Base-by-base conservation (phyloP, 1,140 invertebrate genomes). In the Eufriesea mexicana region DNA sequence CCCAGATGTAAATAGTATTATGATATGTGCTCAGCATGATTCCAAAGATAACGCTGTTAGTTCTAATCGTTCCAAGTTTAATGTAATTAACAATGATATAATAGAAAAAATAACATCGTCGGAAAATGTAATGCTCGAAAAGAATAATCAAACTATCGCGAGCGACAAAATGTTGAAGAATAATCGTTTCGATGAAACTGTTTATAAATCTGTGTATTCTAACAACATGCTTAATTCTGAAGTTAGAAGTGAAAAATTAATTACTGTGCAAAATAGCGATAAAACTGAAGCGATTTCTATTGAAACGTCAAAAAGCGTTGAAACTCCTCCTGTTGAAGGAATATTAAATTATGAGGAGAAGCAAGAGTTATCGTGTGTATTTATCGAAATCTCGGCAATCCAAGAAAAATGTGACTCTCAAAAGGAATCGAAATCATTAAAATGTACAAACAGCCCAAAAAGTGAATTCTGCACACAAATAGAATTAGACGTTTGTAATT, bases 1-100 rank as follows among this genome's bases (percentile, higher is more conserved):
- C 49, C 83, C 84, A 55, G 79, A 25, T 89, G 84, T 88, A 88
- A 85, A 89, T 85, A 88, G 28, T 86, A 74, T 54, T n/a, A 45
- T 62, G 47, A 85, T 77, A 76, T 79, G 62, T 84, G 59, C 67
- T n/a, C 73, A 71, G 67, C 68, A 61, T 51, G 42, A 80, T 77
- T 86, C 80, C 73, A 88, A 89, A 84, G 86, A 88, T 61, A 62
- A 78, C 49, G 28, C 75, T 70, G 61, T 74, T 85, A 85, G 61
- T 66, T 74, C 61, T 74, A 87, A 85, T 87, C 66, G 45, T 85
- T 85, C 70, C 80, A 72, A 81, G 55, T 28, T 68, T 84, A 83
- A 70, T 80, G 71, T 68, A 80, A 80, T 57, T 80, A 87, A 77
- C 45, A 62, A 77, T 73, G 75, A 80, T 62, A 42, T 77, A 75